Evolutionary conservation across 2,113 vertebrate species (phyloP).

Genomic region (human (Homo sapiens)): DNA sequence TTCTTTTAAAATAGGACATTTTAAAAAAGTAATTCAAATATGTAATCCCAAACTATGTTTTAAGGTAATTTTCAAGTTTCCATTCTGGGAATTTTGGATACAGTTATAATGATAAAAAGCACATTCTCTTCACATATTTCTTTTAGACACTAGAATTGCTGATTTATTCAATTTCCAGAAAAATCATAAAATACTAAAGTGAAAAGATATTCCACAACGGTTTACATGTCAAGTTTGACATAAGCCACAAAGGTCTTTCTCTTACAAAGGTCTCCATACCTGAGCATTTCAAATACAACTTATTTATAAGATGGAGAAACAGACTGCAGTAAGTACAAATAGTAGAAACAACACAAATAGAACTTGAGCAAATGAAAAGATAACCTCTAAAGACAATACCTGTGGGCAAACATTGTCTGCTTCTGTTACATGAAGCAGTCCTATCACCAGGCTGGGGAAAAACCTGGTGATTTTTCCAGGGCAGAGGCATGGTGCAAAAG

Average conservation of each 20-base stretch:
- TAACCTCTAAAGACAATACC: background rate
- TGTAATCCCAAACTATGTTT: background rate
- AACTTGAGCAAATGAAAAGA: background rate
- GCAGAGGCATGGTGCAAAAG: background rate
- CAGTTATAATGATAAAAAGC: background rate
- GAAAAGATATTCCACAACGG: background rate
- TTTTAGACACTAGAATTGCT: background rate
- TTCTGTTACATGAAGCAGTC: background rate
- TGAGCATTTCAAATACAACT: background rate
- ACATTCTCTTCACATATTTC: background rate
- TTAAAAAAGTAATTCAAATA: background rate
- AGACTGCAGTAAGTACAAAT: background rate
- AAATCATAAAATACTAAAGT: background rate
- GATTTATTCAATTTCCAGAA: conserved; percentile 8
- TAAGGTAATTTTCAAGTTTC: conserved; percentile 18
- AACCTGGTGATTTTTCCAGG: background rate
- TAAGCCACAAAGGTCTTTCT: background rate
- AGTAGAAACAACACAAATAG: background rate
- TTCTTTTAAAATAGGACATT: background rate
- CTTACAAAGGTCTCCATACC: background rate
- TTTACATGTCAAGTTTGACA: background rate
- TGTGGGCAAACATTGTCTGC: accelerated
- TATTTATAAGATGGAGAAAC: background rate
- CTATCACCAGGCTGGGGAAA: accelerated
- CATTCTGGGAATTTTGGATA: background rate